Percentiles rank a stretch among this genome's conserved stretches.
These are phyloP conservation scores for Rallus limicola DNA, from an alignment of 2,113 vertebrate genomes.

Conservation along the genomic window DNA sequence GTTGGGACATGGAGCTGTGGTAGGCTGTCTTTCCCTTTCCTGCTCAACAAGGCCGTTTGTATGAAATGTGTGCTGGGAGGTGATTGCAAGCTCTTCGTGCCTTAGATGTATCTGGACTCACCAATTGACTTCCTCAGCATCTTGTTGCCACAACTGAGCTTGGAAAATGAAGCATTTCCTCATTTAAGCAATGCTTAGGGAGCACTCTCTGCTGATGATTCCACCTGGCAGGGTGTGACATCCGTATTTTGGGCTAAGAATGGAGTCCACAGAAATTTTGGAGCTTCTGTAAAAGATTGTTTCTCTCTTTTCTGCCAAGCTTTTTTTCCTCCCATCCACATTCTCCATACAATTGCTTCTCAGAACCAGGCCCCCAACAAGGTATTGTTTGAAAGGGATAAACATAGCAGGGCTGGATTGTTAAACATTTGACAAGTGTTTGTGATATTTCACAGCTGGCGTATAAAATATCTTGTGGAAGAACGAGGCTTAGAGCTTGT, in stretches of 20 bases:
- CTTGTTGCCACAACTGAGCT: neutral
- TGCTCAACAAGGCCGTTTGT: neutral
- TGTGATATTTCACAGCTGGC: conserved; percentile 68
- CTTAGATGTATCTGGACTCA: neutral
- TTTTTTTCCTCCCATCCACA: neutral
- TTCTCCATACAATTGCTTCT: neutral
- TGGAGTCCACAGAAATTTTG: neutral
- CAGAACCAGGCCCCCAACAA: conserved; percentile 15
- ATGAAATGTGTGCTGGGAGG: neutral
- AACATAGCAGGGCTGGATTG: conserved; percentile 42
- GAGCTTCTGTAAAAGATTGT: neutral
- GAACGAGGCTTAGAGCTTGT: neutral
- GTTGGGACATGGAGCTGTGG: neutral
- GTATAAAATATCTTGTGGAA: conserved; percentile 40
- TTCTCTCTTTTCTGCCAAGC: conserved; percentile 5
- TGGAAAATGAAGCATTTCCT: neutral
- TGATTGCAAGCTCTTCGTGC: neutral
- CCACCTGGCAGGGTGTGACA: neutral
- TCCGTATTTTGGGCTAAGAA: neutral
- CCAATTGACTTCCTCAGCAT: neutral
- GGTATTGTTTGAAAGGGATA: conserved; percentile 61
- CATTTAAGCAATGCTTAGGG: neutral
- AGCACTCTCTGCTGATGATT: neutral
- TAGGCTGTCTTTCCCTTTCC: neutral
- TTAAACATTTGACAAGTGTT: conserved; percentile 66